These are phyloP conservation scores for Rhabdomys dilectus DNA, from an alignment of 2,113 vertebrate genomes.

Conservation along the genomic window DNA sequence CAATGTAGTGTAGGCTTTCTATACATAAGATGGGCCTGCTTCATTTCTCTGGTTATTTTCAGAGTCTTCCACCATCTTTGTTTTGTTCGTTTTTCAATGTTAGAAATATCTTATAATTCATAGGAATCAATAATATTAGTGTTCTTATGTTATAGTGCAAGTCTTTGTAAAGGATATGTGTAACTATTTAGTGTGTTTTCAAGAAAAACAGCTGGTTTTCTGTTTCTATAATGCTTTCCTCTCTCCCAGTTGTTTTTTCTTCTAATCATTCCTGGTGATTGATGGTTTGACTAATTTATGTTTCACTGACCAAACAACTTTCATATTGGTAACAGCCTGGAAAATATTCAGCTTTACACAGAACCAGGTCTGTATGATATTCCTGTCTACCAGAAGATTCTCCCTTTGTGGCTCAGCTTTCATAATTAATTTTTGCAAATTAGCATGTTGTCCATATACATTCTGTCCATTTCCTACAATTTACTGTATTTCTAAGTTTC, in stretches of 20 bases:
- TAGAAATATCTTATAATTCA: background rate
- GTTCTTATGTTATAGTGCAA: too few species aligned
- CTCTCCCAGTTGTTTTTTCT: background rate
- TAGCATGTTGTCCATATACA: background rate
- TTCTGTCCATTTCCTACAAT: background rate
- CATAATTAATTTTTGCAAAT: background rate
- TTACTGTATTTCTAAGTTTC: background rate
- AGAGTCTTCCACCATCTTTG: background rate
- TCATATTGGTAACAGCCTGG: slow-evolving; percentile 5
- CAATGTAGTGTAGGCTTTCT: background rate
- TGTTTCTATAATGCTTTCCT: background rate
- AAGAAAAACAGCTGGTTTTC: background rate
- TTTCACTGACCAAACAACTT: background rate
- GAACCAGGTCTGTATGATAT: background rate
- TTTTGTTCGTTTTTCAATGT: background rate
- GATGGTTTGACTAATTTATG: slow-evolving; percentile 19
- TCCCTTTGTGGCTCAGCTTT: background rate
- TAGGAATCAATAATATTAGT: background rate
- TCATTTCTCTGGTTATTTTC: background rate
- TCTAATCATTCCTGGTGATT: background rate
- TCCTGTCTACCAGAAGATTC: background rate
- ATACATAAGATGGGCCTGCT: fast-evolving
- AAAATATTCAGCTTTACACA: background rate
- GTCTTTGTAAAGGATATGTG: background rate
- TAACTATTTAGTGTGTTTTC: background rate